Percentiles rank a stretch among this genome's conserved stretches.
Conservation (phyloP, 2,888 invertebrate species). For the Chloroclysta siterata region DNA sequence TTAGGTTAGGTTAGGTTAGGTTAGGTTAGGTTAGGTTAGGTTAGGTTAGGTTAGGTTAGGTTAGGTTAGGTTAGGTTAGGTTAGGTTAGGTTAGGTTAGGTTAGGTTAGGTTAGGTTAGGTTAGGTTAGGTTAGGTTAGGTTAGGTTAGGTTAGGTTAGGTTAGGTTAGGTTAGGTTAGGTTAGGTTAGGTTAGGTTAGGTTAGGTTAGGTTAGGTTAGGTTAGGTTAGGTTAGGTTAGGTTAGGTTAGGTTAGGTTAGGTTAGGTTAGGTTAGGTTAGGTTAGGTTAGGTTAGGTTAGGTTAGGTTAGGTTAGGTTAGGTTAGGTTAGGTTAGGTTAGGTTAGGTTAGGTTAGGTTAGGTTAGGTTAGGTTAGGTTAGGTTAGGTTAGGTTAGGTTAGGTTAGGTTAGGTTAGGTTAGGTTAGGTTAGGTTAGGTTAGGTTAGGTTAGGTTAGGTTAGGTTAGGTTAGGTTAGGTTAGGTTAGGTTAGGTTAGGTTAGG, state of each 20-base stretch:
- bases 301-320: constrained; percentile 18
- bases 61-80: constrained; percentile 40
- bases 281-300: constrained; percentile 15
- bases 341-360: constrained; percentile 25
- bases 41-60: constrained; percentile 37
- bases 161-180: constrained; percentile 3
- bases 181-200: constrained; percentile 10
- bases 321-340: constrained; percentile 23
- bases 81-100: constrained; percentile 44
- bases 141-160: constrained; percentile 19
- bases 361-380: constrained; percentile 22
- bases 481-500: constrained; percentile 22
- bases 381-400: constrained; percentile 21
- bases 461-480: constrained; percentile 22
- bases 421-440: constrained; percentile 22
- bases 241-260: constrained; percentile 20
- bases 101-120: constrained; percentile 45
- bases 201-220: constrained; percentile 17
- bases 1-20: constrained; percentile 37
- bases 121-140: constrained; percentile 19
- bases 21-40: constrained; percentile 39
- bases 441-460: constrained; percentile 22
- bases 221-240: constrained; percentile 12
- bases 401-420: constrained; percentile 17
- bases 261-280: constrained; percentile 23